Percentiles rank a stretch among this genome's conserved stretches.
These are phyloP conservation scores for Hipposideros armiger DNA, from an alignment of 2,113 vertebrate species.

Conservation along the genomic window DNA sequence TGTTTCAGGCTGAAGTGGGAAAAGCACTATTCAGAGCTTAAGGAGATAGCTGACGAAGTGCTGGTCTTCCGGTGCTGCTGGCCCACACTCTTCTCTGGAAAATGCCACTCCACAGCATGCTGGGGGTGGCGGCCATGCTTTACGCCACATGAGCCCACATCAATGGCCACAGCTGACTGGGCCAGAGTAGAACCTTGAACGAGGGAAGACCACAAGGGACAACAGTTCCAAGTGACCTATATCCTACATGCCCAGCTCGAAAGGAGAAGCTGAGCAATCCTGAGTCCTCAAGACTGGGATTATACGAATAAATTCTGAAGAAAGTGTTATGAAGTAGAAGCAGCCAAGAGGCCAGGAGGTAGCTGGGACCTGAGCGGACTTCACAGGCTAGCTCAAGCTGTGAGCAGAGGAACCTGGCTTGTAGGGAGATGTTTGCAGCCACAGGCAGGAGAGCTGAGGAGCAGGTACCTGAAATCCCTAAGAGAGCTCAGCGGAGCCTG, in stretches of 20 bases:
- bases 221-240: no score
- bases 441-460: not conserved
- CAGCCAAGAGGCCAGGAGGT: not conserved
- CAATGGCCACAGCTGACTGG: not conserved
- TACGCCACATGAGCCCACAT: fast-evolving
- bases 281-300: not conserved
- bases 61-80: not conserved
- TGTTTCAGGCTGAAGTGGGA: not conserved
- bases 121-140: fast-evolving
- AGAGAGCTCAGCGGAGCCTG: not conserved
- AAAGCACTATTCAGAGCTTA: fast-evolving
- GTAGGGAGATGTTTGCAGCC: fast-evolving
- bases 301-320: not conserved
- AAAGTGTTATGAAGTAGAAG: not conserved
- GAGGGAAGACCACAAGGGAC: not conserved
- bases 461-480: not conserved
- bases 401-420: no score
- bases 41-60: not conserved
- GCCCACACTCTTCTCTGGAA: not conserved
- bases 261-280: not conserved
- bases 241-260: not conserved
- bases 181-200: not conserved
- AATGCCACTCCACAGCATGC: fast-evolving
- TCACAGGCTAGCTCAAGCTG: not conserved
- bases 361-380: not conserved